Conservation (phyloP, 2,888 invertebrate species). For the Phania funesta region DNA sequence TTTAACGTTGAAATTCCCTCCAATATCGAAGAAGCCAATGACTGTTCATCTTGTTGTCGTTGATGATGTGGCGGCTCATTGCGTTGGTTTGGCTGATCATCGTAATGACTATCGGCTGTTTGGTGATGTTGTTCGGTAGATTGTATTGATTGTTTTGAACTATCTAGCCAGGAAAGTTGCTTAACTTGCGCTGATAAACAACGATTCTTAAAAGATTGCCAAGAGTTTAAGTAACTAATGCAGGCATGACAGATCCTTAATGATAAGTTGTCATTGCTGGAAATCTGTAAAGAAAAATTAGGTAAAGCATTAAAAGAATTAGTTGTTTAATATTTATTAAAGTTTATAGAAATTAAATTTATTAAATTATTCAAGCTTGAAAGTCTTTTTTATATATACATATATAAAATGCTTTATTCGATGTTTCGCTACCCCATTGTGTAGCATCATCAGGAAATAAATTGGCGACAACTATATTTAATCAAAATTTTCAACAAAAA, state of each 20-base stretch:
- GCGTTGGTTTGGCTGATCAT: constrained; percentile 62
- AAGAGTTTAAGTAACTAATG: constrained; percentile 80
- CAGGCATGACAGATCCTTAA: constrained; percentile 79
- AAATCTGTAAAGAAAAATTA: constrained; percentile 73
- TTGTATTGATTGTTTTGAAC: constrained; percentile 66
- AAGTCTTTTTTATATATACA: no score
- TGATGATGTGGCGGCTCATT: constrained; percentile 65
- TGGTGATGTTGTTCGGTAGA: constrained; percentile 70
- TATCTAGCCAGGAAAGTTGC: constrained; percentile 79
- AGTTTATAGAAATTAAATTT: background rate
- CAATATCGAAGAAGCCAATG: constrained; percentile 73
- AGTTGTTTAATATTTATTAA: background rate
- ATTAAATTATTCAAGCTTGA: background rate
- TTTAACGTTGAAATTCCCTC: constrained; percentile 78
- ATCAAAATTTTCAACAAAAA: no score
- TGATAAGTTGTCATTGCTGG: constrained; percentile 78
- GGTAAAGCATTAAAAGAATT: background rate
- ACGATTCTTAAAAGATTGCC: constrained; percentile 81
- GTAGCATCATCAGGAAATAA: no score
- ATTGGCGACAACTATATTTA: no score
- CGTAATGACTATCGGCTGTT: constrained; percentile 54
- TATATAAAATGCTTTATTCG: no score
- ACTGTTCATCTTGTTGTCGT: constrained; percentile 67
- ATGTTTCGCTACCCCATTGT: no score
- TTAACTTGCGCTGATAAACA: constrained; percentile 79